A percentile compares a stretch with the other conserved stretches of the same genome.
Conservation (phyloP, 2,113 vertebrate species). For the Callipepla californica region DNA sequence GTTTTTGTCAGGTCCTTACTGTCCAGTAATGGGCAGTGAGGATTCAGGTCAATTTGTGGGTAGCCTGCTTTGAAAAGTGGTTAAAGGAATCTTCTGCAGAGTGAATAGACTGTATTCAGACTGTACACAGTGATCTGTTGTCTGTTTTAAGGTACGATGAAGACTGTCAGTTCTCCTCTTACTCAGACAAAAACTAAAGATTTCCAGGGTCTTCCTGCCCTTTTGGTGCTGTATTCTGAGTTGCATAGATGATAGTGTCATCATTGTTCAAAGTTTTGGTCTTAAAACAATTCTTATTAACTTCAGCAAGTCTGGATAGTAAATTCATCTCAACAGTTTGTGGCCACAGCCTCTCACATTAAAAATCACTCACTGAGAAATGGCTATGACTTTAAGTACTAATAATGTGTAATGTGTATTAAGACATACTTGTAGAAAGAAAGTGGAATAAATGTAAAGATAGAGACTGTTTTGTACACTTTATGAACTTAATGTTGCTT, state of each 20-base stretch:
- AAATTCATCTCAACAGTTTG: neutral
- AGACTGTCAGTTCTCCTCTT: neutral
- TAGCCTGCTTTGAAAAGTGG: neutral
- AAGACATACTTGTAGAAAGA: neutral
- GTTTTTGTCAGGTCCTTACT: neutral
- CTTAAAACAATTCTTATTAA: neutral
- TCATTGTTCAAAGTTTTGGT: neutral
- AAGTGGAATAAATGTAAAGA: neutral
- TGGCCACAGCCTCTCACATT: neutral
- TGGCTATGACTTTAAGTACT: neutral
- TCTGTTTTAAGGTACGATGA: neutral
- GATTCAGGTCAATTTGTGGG: neutral
- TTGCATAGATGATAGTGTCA: neutral
- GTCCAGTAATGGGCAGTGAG: neutral
- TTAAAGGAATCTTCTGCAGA: neutral
- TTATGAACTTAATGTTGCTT: neutral
- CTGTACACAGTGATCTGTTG: neutral
- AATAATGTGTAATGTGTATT: neutral
- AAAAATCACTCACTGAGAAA: neutral
- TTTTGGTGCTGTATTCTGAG: neutral
- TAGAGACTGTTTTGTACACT: rapidly evolving
- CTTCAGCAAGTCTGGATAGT: neutral
- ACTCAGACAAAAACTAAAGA: too few relatives aligned
- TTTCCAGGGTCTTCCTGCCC: neutral
- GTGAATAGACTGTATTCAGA: neutral